phyloP scores from a whole-genome alignment of 2,113 vertebrate species.

The Anthoscopus minutus region DNA sequence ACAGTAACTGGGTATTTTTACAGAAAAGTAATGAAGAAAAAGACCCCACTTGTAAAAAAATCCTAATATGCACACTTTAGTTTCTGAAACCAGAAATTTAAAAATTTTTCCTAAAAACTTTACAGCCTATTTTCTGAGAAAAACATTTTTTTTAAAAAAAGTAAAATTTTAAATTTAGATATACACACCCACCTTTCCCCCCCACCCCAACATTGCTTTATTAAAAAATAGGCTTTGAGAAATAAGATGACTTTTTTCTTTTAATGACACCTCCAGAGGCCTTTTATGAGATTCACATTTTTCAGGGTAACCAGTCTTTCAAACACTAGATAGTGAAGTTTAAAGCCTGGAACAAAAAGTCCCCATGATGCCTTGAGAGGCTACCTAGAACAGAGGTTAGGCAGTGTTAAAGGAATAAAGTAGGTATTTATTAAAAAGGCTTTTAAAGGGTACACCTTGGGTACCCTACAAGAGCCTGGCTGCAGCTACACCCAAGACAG shows the following conservation, averaged over 20 bases:
- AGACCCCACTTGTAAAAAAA: not conserved
- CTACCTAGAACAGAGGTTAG: not conserved
- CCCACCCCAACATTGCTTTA: rapidly evolving
- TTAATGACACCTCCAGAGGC: not conserved
- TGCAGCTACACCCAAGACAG: not conserved
- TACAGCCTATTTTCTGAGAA: not conserved
- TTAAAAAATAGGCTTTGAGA: not conserved
- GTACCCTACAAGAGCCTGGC: not conserved
- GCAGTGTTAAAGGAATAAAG: no score
- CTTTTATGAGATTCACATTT: not conserved
- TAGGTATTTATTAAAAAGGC: no score
- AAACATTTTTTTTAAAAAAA: no score
- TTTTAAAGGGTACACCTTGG: not conserved
- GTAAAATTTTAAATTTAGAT: not conserved
- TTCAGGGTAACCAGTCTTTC: not conserved
- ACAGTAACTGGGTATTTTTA: not conserved
- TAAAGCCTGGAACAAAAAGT: not conserved
- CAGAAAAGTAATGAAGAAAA: not conserved
- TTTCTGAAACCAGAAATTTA: not conserved
- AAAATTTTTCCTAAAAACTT: not conserved
- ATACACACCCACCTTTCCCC: rapidly evolving
- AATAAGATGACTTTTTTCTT: not conserved
- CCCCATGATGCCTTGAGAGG: no score
- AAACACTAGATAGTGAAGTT: not conserved
- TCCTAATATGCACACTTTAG: not conserved